Conservation (phyloP, 2,797 vertebrate genomes). For the Ataeniobius toweri region DNA sequence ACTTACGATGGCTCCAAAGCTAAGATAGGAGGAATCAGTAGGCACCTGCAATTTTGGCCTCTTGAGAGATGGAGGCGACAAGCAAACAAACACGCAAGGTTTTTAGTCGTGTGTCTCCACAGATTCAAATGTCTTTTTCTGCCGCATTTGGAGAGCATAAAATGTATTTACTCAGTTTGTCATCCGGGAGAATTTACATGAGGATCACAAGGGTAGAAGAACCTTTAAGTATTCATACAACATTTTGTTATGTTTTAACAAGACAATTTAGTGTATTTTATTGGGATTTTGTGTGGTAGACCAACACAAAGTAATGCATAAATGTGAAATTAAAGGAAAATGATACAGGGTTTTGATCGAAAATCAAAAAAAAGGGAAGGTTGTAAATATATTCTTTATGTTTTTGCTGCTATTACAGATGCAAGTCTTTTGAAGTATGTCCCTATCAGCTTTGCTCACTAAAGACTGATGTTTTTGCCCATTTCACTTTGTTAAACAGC, state of each 20-base stretch:
- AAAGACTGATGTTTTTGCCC: neutral
- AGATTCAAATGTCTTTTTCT: conserved; percentile 31
- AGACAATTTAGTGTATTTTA: neutral
- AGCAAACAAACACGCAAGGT: conserved; percentile 58
- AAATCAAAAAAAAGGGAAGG: neutral
- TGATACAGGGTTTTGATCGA: neutral
- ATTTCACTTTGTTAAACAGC: neutral
- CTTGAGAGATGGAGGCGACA: conserved; percentile 45
- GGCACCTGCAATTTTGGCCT: conserved; percentile 48
- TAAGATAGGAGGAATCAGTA: conserved; percentile 54
- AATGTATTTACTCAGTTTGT: conserved; percentile 23
- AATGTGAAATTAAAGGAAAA: neutral
- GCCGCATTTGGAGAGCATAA: conserved; percentile 15
- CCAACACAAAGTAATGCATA: too few relatives aligned
- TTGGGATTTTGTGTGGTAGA: neutral
- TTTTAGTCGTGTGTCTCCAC: conserved; percentile 9
- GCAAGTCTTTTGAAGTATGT: neutral
- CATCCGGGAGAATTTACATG: neutral
- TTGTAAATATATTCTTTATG: neutral
- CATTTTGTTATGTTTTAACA: conserved; percentile 23
- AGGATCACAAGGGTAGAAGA: conserved; percentile 13
- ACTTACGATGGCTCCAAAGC: conserved; percentile 59
- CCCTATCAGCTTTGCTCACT: neutral
- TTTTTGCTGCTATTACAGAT: neutral
- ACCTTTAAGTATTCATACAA: conserved; percentile 31